Base-by-base conservation (phyloP, 2,113 vertebrate species). In the Carassius auratus region DNA sequence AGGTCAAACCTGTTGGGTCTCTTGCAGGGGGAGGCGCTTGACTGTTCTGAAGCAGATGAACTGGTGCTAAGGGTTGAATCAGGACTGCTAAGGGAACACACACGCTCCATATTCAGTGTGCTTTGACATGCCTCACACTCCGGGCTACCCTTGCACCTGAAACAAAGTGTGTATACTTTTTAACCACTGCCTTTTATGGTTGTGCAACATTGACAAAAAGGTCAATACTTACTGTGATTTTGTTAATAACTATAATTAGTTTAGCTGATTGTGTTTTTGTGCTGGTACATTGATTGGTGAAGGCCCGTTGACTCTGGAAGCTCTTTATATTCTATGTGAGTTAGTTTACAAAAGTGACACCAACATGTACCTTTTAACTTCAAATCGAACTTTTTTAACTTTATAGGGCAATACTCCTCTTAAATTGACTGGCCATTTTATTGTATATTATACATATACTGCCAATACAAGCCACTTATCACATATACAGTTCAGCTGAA, bases 41-140 rank as follows among this genome's bases (percentile, higher is more conserved):
- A 98, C 86, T 96, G 97, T 45, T 94, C 95, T 0, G 97, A 99
- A 89, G 93, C 89, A 3, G 95, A 95, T 17, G 97, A 98, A 89
- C 97, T 98, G 75, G 97, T 98, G 88, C 98, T 99, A 87, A 99
- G 93, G 0, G 97, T 98, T 90, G 97, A 99, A 59, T 99, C 97
- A 0, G 98, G 98, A 88, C 98, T 99, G 90, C 97, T 99, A 77
- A 99, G 93, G 13, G 98, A 99, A 90, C 98, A 99, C 74, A 98
- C 97, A 0, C 97, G 96, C 86, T 98, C 97, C 64, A 99, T 98
- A 89, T 96, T 97, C 93, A 99, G 95, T 3, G 97, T 99, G 92
- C 95, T 98, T 93, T 97, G 97, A 93, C 98, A 99, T 4, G 98
- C 97, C 93, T 99, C 97, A 85, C 98, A 99, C 87, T 97, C 97